phyloP scores from a whole-genome alignment of 2,113 vertebrate species.

The Ammospiza caudacuta region DNA sequence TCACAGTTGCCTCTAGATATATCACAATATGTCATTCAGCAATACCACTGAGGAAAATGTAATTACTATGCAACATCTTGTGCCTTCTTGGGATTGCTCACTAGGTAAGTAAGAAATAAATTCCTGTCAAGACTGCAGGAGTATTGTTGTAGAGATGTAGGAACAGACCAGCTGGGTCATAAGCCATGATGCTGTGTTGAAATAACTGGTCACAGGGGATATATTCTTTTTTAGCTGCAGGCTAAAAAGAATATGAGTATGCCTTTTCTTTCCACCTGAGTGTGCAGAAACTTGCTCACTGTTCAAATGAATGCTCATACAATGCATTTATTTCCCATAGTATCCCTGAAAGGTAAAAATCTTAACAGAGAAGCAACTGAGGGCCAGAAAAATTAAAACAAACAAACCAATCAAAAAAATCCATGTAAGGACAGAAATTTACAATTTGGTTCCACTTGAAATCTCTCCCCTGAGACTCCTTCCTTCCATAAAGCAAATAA shows the following conservation, averaged over 20 bases:
- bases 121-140: slow-evolving; percentile 25
- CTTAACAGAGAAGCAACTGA: neutral
- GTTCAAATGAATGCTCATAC: neutral
- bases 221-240: neutral
- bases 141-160: neutral
- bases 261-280: neutral
- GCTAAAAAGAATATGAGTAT: neutral
- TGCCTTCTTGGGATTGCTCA: slow-evolving; percentile 37
- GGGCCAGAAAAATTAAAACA: neutral
- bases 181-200: neutral
- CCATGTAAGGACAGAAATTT: neutral
- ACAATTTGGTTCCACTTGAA: neutral
- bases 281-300: neutral
- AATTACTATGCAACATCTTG: slow-evolving; percentile 50
- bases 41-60: slow-evolving; percentile 40
- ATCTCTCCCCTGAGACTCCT: neutral
- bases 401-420: neutral
- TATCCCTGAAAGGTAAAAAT: neutral
- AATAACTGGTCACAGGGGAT: neutral
- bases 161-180: slow-evolving; percentile 8
- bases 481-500: neutral
- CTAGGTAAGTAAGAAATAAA: slow-evolving; percentile 48
- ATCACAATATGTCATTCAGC: slow-evolving; percentile 47
- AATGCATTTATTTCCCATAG: neutral
- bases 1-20: slow-evolving; percentile 52